Conservation (phyloP, 2,888 invertebrate species). For the Eumacrocentrus americanus region DNA sequence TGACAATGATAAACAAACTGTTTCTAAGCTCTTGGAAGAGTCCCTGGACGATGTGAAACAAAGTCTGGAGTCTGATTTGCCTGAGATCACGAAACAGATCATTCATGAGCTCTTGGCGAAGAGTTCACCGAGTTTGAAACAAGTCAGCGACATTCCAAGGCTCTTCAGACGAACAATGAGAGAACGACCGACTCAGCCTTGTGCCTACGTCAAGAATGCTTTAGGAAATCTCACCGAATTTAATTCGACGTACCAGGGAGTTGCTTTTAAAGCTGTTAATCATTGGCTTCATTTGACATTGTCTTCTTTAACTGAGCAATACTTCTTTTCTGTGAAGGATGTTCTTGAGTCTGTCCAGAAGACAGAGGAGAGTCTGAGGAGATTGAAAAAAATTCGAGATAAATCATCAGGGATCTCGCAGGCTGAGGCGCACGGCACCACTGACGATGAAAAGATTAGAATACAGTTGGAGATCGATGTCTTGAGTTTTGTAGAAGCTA, state of each 20-base stretch:
- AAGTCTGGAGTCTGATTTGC: constrained; percentile 38
- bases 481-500: constrained; percentile 72
- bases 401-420: constrained; percentile 61
- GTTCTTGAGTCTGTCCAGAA: constrained; percentile 92
- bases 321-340: constrained; percentile 79
- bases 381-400: constrained; percentile 84
- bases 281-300: constrained; percentile 61
- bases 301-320: constrained; percentile 64
- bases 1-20: constrained; percentile 35
- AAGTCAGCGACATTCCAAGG: constrained; percentile 92
- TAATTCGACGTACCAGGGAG: constrained; percentile 62
- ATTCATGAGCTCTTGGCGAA: constrained; percentile 59
- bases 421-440: constrained; percentile 68
- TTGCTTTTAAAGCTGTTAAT: constrained; percentile 56
- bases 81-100: constrained; percentile 57
- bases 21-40: constrained; percentile 45
- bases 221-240: constrained; percentile 69
- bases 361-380: constrained; percentile 91
- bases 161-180: constrained; percentile 91
- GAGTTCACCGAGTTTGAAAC: constrained; percentile 71
- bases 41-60: constrained; percentile 40
- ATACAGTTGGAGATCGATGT: constrained; percentile 89
- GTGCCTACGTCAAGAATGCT: constrained; percentile 77
- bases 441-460: constrained; percentile 94
- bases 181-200: constrained; percentile 81